Percentiles rank a stretch among this genome's conserved stretches.
Conservation (phyloP, 1,140 invertebrate genomes). For the Aleiodes sp. region DNA sequence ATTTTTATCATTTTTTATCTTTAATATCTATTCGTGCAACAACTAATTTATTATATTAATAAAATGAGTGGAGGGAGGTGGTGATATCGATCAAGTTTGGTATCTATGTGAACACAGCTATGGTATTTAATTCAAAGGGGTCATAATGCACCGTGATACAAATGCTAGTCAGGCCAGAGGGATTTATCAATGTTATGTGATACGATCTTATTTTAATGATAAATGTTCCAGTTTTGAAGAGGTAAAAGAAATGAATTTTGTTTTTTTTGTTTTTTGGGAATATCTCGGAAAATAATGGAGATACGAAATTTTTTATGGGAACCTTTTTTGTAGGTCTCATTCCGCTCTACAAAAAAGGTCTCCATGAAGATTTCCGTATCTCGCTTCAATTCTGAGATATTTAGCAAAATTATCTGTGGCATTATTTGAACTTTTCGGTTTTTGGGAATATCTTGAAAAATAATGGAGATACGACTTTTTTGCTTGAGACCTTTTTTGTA, state of each 20-base stretch:
- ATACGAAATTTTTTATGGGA: too few species aligned
- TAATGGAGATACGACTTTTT: too few species aligned
- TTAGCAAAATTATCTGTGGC: too few species aligned
- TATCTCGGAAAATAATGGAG: too few species aligned
- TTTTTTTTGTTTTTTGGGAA: too few species aligned
- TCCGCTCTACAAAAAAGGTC: too few species aligned
- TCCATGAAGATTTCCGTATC: too few species aligned
- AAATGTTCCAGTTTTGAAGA: neutral
- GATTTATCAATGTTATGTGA: neutral
- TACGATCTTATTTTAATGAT: neutral
- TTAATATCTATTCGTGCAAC: constrained; percentile 9
- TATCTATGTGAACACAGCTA: constrained; percentile 12
- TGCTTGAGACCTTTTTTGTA: too few species aligned
- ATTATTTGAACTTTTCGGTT: too few species aligned
- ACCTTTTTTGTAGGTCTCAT: too few species aligned
- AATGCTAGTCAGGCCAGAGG: constrained; percentile 4
- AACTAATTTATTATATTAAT: neutral
- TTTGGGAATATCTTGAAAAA: too few species aligned
- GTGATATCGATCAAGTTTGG: constrained; percentile 3
- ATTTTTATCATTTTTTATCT: neutral
- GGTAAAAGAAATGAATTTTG: neutral
- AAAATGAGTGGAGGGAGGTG: neutral
- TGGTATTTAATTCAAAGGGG: neutral
- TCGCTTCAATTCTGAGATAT: too few species aligned
- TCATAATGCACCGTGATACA: neutral